Evolutionary conservation across 2,888 invertebrate species (phyloP), one percentile per base, ranked within the genome.

Genomic region (Shargacucullia verbasci): DNA sequence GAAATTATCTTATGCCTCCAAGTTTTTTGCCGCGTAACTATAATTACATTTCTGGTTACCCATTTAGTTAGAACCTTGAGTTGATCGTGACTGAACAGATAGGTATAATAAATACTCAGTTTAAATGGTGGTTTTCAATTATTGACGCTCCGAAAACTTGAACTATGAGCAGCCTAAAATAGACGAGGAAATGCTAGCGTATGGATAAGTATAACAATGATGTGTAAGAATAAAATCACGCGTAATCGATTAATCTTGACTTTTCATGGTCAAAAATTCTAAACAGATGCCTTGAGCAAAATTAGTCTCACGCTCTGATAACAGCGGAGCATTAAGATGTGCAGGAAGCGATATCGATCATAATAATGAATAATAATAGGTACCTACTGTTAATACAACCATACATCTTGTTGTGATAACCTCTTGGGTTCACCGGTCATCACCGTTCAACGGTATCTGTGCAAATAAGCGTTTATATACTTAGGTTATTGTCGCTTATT

Each of bases 41-140:
- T 81, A 84, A 88, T 87, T 84, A 83, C 84, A 75, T 80, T 85
- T 84, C 82, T 83, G 81, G 81, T 83, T 81, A 74, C 73, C 80
- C 76, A 84, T 86, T 87, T 82, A 83, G 82, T 78, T 47, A 59
- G 76, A 74, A 78, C 86, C 88, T 89, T 88, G 88, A 80, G 66
- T 29, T 73, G 66, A 76, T 89, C 88, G 89, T 89, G 89, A 88
- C 88, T 83, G 82, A 79, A 71, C 76, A 76, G 80, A 78, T 80
- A 72, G 69, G 61, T 79, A 78, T 76, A 71, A 69, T 79, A 80
- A 81, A 79, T 77, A 79, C 81, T 72, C 77, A 79, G 69, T 72
- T 80, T 78, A 80, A 80, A 76, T 75, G 71, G 79, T 78, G 73
- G 79, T 84, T 85, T 87, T 79, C 84, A 83, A 85, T 87, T 85